These are phyloP conservation scores for Dendroctonus ponderosae DNA, from an alignment of 1,140 invertebrate species.

Conservation along the genomic window DNA sequence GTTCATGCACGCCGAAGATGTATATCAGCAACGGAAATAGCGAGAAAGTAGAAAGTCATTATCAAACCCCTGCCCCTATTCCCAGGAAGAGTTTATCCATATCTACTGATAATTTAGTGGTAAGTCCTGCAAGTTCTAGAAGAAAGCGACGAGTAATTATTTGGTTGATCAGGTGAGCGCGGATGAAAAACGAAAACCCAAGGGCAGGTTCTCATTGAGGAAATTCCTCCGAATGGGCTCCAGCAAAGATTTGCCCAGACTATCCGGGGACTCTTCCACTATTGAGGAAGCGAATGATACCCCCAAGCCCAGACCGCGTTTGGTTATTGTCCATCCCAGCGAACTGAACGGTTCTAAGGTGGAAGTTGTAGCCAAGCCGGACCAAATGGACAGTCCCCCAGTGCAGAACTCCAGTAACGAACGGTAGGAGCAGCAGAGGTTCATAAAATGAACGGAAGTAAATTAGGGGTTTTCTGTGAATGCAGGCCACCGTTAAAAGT, in stretches of 20 bases:
- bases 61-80: constrained; percentile 60
- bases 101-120: constrained; percentile 66
- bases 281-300: constrained; percentile 55
- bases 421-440: no score
- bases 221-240: constrained; percentile 77
- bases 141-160: background rate
- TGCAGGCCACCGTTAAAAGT: constrained; percentile 9
- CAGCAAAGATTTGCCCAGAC: constrained; percentile 63
- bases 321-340: constrained; percentile 85
- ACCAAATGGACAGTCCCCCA: constrained; percentile 54
- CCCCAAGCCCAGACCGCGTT: constrained; percentile 49
- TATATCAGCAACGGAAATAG: constrained; percentile 10
- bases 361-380: constrained; percentile 63
- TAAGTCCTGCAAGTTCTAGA: constrained; percentile 33
- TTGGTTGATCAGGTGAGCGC: constrained; percentile 13
- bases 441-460: background rate
- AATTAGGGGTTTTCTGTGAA: background rate
- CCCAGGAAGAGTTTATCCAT: constrained; percentile 66
- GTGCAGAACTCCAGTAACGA: background rate
- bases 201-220: constrained; percentile 73
- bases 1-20: constrained; percentile 64
- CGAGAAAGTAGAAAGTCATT: constrained; percentile 39
- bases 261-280: constrained; percentile 40
- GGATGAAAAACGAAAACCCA: constrained; percentile 64
- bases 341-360: constrained; percentile 76